Percentiles rank a stretch among this genome's conserved stretches.
phyloP scores from a whole-genome alignment of 2,113 vertebrate genomes.

The Limanda limanda region DNA sequence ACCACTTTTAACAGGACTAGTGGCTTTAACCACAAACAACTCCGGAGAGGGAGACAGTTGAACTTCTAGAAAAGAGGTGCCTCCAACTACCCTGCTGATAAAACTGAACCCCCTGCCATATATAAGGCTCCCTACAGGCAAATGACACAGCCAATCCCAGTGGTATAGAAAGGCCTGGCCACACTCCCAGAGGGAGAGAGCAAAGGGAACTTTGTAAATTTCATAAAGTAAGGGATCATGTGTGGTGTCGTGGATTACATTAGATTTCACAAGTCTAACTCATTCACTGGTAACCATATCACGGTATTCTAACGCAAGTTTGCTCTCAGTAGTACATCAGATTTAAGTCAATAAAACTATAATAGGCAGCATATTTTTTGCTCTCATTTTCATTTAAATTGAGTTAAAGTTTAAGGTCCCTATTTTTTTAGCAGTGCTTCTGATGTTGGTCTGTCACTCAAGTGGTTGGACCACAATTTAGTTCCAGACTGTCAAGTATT shows the following conservation, averaged over 20 bases:
- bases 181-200: background rate
- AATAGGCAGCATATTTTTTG: too few species aligned
- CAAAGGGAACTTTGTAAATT: background rate
- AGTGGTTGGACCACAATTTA: too few species aligned
- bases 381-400: too few species aligned
- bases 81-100: background rate
- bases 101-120: background rate
- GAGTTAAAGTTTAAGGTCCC: too few species aligned
- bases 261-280: background rate
- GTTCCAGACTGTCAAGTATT: background rate
- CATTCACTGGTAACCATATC: background rate
- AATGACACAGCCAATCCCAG: background rate
- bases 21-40: too few species aligned
- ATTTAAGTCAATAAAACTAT: too few species aligned
- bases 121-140: background rate
- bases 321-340: too few species aligned
- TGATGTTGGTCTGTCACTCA: too few species aligned
- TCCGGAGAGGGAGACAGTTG: too few species aligned
- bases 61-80: too few species aligned
- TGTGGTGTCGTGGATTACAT: background rate
- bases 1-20: background rate
- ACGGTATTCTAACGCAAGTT: too few species aligned
- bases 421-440: too few species aligned
- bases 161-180: background rate
- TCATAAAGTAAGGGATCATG: background rate